These are phyloP conservation scores for Oryctes rhinoceros DNA, from an alignment of 1,140 invertebrate species.

Conservation along the genomic window DNA sequence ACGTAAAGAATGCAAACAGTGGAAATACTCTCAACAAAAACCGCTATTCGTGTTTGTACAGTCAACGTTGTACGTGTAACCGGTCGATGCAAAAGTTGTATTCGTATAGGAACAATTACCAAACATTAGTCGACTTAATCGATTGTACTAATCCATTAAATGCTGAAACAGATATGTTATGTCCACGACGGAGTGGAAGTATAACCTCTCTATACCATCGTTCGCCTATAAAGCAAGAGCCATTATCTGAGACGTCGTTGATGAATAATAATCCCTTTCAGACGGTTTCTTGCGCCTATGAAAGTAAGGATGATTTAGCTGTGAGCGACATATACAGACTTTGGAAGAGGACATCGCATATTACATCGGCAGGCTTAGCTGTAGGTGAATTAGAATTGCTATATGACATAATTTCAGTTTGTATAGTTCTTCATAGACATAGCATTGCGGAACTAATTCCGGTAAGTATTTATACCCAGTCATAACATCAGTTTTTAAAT, in stretches of 20 bases:
- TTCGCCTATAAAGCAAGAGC: slow-evolving; percentile 34
- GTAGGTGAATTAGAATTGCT: slow-evolving; percentile 57
- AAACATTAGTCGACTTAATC: slow-evolving; percentile 9
- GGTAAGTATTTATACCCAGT: neutral
- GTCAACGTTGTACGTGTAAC: neutral
- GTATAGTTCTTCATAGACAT: slow-evolving; percentile 53
- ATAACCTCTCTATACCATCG: neutral
- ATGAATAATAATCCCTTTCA: neutral
- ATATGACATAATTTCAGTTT: slow-evolving; percentile 55
- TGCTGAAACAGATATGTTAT: neutral
- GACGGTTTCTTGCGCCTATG: neutral
- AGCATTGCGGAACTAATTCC: slow-evolving; percentile 35
- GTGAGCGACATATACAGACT: slow-evolving; percentile 50
- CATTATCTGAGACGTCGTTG: slow-evolving; percentile 23
- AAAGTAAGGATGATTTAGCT: neutral
- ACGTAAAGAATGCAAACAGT: slow-evolving; percentile 44
- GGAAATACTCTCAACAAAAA: neutral
- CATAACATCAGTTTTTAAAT: neutral
- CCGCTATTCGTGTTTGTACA: neutral
- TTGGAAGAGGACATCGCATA: slow-evolving; percentile 51
- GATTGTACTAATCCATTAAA: slow-evolving; percentile 2
- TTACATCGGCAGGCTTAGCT: slow-evolving; percentile 51
- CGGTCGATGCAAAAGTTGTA: neutral
- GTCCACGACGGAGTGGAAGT: neutral
- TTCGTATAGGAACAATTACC: neutral